These are phyloP conservation scores for Pipra filicauda DNA, from an alignment of 2,113 vertebrate genomes.

Conservation along the genomic window DNA sequence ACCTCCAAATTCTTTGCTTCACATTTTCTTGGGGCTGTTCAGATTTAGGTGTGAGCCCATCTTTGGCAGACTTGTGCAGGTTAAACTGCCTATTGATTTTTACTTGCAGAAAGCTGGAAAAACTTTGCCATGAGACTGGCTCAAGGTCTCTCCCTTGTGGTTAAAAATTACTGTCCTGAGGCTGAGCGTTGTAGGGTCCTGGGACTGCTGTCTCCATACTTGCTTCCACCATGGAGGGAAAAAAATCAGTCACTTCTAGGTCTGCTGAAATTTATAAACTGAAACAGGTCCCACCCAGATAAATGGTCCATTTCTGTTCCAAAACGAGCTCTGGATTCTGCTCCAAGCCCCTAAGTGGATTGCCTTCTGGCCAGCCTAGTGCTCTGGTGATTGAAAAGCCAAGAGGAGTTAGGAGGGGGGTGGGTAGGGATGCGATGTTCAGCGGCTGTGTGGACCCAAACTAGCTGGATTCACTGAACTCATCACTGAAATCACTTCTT, in stretches of 20 bases:
- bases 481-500: constrained; percentile 69
- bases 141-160: constrained; percentile 53
- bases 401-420: neutral
- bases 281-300: constrained; percentile 10
- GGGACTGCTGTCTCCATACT: neutral
- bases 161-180: neutral
- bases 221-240: neutral
- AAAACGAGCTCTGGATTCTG: neutral
- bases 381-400: constrained; percentile 5
- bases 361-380: constrained; percentile 40
- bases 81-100: neutral
- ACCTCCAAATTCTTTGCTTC: neutral
- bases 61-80: neutral
- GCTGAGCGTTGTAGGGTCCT: neutral
- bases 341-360: constrained; percentile 59
- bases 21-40: neutral
- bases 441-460: constrained; percentile 58
- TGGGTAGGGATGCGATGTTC: constrained; percentile 10
- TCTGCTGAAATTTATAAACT: constrained; percentile 1
- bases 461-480: constrained; percentile 71
- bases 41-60: neutral
- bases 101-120: neutral
- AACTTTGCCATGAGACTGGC: neutral
- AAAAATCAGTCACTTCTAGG: neutral
- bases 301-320: constrained; percentile 18